Conservation (phyloP, 2,888 invertebrate genomes). For the Rutpela maculata region DNA sequence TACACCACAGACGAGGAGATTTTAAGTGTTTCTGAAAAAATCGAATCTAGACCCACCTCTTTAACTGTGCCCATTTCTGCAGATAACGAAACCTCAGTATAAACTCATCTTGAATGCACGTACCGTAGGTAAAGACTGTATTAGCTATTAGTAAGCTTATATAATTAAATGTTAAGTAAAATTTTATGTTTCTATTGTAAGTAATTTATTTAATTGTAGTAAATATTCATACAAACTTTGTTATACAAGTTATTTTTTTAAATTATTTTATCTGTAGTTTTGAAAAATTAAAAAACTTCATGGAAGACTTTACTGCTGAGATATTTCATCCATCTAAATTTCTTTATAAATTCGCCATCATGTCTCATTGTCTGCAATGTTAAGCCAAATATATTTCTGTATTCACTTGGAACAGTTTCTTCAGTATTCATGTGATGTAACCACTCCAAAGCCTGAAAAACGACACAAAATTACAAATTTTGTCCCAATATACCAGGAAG, state of each 20-base stretch:
- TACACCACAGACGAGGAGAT: conserved; percentile 69
- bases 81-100: conserved; percentile 72
- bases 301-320: conserved; percentile 52
- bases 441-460: conserved; percentile 76
- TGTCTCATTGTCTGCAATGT: conserved; percentile 67
- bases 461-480: too few species aligned
- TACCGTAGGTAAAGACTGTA: conserved; percentile 14
- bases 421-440: conserved; percentile 77
- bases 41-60: conserved; percentile 70
- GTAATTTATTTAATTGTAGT: background rate
- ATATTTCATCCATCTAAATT: conserved; percentile 70
- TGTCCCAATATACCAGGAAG: too few species aligned
- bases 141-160: background rate
- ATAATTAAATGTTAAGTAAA: background rate
- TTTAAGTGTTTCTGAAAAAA: conserved; percentile 66
- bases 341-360: conserved; percentile 67
- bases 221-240: background rate
- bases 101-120: conserved; percentile 32
- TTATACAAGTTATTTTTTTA: too few species aligned
- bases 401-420: conserved; percentile 60
- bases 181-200: background rate
- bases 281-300: background rate
- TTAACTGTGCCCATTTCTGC: conserved; percentile 67
- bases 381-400: conserved; percentile 65
- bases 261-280: too few species aligned